Evolutionary conservation across 2,888 invertebrate genomes (phyloP), one percentile per base, ranked within the genome.

Genomic region (Endotricha flammealis): DNA sequence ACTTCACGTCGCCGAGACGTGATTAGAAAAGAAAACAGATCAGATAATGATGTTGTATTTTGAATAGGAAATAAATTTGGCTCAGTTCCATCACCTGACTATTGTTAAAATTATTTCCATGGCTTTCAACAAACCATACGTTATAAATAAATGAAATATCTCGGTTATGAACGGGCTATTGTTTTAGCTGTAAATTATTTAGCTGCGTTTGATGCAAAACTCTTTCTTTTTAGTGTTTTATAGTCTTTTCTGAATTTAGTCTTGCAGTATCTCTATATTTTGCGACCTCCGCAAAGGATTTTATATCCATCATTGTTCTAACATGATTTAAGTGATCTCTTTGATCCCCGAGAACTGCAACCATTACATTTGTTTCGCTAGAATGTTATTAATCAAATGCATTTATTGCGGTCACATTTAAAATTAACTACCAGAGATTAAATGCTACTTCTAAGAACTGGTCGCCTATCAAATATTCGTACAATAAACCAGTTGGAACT

Each of bases 331-430:
- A 63, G 49, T 46, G 57, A 48, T 56, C 53, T 52, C 68, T 68
- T 67, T 77, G 82, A 82, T 81, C 82, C 71, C 64, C 62, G 69
- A 59, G 60, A 58, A 56, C 64, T 58, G 58, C 57, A 52, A 50
- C 64, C 71, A 71, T 73, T 71, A 71, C 72, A 75, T 77, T 79
- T 73, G 76, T 75, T 78, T 75, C 72, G 69, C 70, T 59, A 63
- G 74, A 76, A 79, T 75, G 66, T 59, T 75, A 82, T 83, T 79
- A 81, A 83, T 81, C 81, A 83, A 82, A 81, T 60, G 54, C 80
- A 71, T 82, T 82, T 80, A 83, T 73, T 70, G 75, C 80, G 75
- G 74, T 72, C 73, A 57, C 69, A 68, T 75, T 62, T 62, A 55
- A 66, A 69, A 76, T 80, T 80, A 78, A 78, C 73, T 73, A 64